Base-by-base conservation (phyloP, 1,140 invertebrate species). In the Notospermus geniculatus region DNA sequence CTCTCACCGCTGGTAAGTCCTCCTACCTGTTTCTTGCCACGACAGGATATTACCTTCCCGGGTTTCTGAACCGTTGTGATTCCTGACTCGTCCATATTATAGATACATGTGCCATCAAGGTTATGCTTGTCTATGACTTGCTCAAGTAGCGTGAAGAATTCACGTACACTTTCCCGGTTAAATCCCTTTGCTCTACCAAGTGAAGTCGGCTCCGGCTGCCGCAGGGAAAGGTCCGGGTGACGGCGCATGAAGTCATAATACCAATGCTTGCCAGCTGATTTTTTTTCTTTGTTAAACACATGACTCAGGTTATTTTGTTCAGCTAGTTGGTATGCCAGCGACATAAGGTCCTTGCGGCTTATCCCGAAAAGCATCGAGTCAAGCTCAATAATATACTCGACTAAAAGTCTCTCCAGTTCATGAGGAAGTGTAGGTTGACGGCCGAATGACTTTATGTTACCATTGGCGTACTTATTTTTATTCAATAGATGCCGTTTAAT, bases 161-260 rank as follows among this genome's bases (percentile, higher is more conserved):
- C 5, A 30, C n/a, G 32, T 15, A 68, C 56, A 57, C 28, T 55
- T 11, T 7, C 32, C 54, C 68, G 68, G 57, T 84, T 84, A 64
- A 84, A 84, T 15, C 68, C 73, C 22, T 67, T 76, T 30, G 73
- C 72, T 57, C 80, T 61, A 2, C 74, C 70, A 22, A 80, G 41
- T 57, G 74, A 77, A 27, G 76, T 80, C 29, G 70, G 75, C 70
- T 84, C 79, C 55, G 80, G 77, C 64, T 70, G 77, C 66, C 81
- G 58, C 13, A 81, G 50, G 30, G 74, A 73, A 39, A 82, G 57
- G 25, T 71, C 58, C 55, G 65, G 66, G 60, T 83, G 69, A 30
- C 78, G 62, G 61, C 73, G 76, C 71, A 81, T 71, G 61, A 83
- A 84, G 15, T 57, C 45, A 62, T 65, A 57, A 54, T 80, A 66